Conservation (phyloP, 1,140 invertebrate genomes). For the Episyrphus balteatus region DNA sequence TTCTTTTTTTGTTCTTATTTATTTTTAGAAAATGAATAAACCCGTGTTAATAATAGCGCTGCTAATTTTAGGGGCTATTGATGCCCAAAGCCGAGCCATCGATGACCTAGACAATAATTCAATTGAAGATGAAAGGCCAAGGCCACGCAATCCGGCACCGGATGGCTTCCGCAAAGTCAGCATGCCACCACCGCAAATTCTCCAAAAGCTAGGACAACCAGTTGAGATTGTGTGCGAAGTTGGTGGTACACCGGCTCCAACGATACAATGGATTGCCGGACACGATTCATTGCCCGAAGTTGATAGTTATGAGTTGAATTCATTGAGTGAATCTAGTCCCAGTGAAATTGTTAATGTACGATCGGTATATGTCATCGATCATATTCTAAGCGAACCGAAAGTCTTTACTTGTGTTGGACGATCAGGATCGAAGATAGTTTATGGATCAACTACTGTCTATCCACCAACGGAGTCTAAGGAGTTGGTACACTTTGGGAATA, state of each 20-base stretch:
- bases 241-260: slow-evolving; percentile 54
- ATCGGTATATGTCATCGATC: slow-evolving; percentile 48
- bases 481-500: slow-evolving; percentile 14
- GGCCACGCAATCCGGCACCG: slow-evolving; percentile 10
- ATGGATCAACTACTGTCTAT: slow-evolving; percentile 41
- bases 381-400: slow-evolving; percentile 20
- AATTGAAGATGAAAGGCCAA: slow-evolving; percentile 18
- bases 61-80: slow-evolving; percentile 24
- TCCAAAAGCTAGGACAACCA: slow-evolving; percentile 36
- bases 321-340: slow-evolving; percentile 39
- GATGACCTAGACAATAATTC: slow-evolving; percentile 31
- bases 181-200: slow-evolving; percentile 37
- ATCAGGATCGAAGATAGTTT: slow-evolving; percentile 45
- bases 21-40: slow-evolving; percentile 36
- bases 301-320: slow-evolving; percentile 38
- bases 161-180: slow-evolving; percentile 34
- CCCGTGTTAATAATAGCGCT: slow-evolving; percentile 31
- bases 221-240: slow-evolving; percentile 57
- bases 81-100: slow-evolving; percentile 23
- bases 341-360: slow-evolving; percentile 47
- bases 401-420: slow-evolving; percentile 60
- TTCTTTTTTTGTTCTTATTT: slow-evolving; percentile 3
- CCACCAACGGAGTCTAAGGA: slow-evolving; percentile 19
- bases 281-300: slow-evolving; percentile 46
- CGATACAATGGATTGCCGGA: slow-evolving; percentile 55